Conservation (phyloP, 1,140 invertebrate genomes). For the Trissolcus basalis region DNA sequence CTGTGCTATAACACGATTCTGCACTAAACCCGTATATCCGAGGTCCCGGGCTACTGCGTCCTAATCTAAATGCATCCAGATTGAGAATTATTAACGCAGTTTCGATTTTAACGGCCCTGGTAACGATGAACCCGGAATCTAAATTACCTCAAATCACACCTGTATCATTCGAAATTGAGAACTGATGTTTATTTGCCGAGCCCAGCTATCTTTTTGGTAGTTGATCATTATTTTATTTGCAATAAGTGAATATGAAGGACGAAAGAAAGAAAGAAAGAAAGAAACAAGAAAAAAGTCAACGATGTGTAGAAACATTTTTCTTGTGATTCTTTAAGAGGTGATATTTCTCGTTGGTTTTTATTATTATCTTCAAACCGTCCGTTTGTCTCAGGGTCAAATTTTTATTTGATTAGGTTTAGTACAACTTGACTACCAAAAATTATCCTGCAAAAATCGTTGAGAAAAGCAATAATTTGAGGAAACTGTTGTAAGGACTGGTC, state of each 20-base stretch:
- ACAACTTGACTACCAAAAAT: no score
- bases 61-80: slow-evolving; percentile 46
- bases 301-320: no score
- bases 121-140: slow-evolving; percentile 2
- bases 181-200: neutral
- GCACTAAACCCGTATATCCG: slow-evolving; percentile 50
- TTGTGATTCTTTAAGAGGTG: no score
- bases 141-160: slow-evolving; percentile 15
- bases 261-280: no score
- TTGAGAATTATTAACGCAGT: slow-evolving; percentile 23
- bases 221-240: neutral
- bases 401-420: no score
- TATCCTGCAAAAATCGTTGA: no score
- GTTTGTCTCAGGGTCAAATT: no score
- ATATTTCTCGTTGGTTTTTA: no score
- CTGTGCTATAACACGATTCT: slow-evolving; percentile 56
- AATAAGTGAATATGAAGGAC: no score
- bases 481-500: slow-evolving; percentile 67
- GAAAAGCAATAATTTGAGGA: slow-evolving; percentile 61
- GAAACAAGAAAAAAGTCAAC: no score
- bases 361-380: no score
- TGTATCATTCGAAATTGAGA: neutral
- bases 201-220: neutral
- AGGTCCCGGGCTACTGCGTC: slow-evolving; percentile 13
- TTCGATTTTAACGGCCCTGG: slow-evolving; percentile 9